Evolutionary conservation across 2,888 invertebrate species (phyloP), one percentile per base, ranked within the genome.

Genomic region (Conops quadrifasciatus): DNA sequence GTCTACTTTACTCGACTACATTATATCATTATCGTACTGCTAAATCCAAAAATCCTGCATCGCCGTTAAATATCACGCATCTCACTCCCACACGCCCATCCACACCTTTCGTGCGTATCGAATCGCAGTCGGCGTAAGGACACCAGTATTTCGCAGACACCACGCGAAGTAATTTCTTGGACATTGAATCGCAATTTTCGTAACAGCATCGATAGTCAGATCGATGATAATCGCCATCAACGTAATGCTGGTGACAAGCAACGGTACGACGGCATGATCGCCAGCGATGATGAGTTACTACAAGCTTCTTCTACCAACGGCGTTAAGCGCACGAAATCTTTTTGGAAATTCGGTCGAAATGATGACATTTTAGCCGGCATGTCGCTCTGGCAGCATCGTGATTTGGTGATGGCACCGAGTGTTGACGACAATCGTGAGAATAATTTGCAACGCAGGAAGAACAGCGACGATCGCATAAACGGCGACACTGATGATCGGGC

Each of bases 361-460:
- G 90, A 91, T 70, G 94, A 94, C 73, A 93, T 94, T 66, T 87
- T 94, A 79, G 94, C 94, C 79, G 94, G 94, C 0, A 94, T 94
- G 94, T 91, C 94, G 0, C 87, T 94, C 68, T 94, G 94, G 94
- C 92, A 92, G 80, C 94, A 94, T 82, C 89, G 94, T 47, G 94
- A 94, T 77, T 88, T 94, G 73, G 93, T 94, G 0, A 93, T 83
- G 0, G 78, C 84, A 0, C 81, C 83, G 19, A 82, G 82, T 73
- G 60, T 83, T 1, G 80, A 80, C 16, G 83, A 82, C 30, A 64
- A 80, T 71, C 78, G 81, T n/a, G 78, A 78, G 19, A 77, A 79
- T 19, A 77, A 77, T 1, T 24, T 26, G 47, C 56, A 73, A 71
- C 47, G 70, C 68, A 73, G 75, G 64, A 77, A 77, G 60, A 67